These are phyloP conservation scores for Epicampocera succincta DNA, from an alignment of 2,888 invertebrate species.

Conservation along the genomic window DNA sequence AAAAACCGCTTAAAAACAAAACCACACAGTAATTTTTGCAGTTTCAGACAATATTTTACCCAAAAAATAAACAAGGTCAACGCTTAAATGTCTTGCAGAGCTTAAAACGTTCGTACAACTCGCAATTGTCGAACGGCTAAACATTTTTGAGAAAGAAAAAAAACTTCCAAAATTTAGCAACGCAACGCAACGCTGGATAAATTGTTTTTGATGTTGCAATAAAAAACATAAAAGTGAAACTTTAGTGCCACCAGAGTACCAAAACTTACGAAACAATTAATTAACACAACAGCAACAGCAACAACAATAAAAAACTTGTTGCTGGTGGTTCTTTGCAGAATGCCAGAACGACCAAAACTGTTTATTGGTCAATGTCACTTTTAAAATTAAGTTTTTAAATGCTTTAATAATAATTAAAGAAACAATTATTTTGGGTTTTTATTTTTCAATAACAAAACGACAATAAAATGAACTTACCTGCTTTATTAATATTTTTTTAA, in stretches of 20 bases:
- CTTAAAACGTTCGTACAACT: not conserved
- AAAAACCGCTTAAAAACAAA: not conserved
- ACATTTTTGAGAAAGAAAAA: constrained; percentile 15
- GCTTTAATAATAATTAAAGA: constrained; percentile 14
- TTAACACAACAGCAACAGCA: not conserved
- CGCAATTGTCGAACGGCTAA: constrained; percentile 39
- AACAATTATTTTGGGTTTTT: constrained; percentile 16
- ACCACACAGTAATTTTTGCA: not conserved
- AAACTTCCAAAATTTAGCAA: constrained; percentile 31
- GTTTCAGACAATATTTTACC: not conserved
- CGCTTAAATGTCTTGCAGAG: constrained; percentile 1
- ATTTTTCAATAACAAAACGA: constrained; percentile 21
- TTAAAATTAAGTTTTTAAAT: constrained; percentile 15
- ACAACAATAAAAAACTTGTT: not conserved
- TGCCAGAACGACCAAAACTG: constrained; percentile 5
- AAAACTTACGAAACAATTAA: constrained; percentile 14
- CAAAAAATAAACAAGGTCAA: constrained; percentile 34
- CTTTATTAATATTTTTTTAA: not conserved
- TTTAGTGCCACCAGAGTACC: not conserved
- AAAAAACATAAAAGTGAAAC: constrained; percentile 49
- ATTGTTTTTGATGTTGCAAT: constrained; percentile 30
- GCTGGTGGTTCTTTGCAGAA: constrained; percentile 36
- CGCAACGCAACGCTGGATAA: constrained; percentile 11
- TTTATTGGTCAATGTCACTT: constrained; percentile 37
- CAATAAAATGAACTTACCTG: not conserved